Percentiles rank a stretch among this genome's conserved stretches.
phyloP scores from a whole-genome alignment of 1,140 invertebrate genomes.

The Dolichoris vasculosae region DNA sequence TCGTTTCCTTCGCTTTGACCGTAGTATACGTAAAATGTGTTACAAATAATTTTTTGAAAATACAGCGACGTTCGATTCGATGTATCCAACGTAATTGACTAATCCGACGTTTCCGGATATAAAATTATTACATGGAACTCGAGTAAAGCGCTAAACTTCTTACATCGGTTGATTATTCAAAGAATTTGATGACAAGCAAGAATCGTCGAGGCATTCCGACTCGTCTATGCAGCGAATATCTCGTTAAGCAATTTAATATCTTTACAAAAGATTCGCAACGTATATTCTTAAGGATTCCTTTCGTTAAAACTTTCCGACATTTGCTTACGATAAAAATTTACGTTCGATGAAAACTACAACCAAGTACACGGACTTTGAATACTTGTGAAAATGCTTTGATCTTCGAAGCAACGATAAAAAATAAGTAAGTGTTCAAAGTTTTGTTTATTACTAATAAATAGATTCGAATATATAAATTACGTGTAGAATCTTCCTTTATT shows the following conservation, averaged over 20 bases:
- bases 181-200: background rate
- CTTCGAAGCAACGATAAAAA: background rate
- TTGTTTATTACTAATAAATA: no score
- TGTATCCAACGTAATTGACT: background rate
- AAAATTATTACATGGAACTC: background rate
- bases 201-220: background rate
- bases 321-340: no score
- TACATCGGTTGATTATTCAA: background rate
- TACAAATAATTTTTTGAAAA: no score
- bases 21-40: no score
- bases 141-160: background rate
- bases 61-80: background rate
- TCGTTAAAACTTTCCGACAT: no score
- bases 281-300: background rate
- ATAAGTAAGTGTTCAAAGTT: no score
- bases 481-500: no score
- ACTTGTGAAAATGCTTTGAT: background rate
- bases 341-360: background rate
- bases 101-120: background rate
- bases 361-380: background rate
- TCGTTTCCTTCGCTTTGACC: no score
- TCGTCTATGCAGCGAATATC: background rate
- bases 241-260: background rate
- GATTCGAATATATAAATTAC: no score
- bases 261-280: background rate